Evolutionary conservation across 2,888 invertebrate genomes (phyloP).

Genomic region (Muschampia plurimacula): DNA sequence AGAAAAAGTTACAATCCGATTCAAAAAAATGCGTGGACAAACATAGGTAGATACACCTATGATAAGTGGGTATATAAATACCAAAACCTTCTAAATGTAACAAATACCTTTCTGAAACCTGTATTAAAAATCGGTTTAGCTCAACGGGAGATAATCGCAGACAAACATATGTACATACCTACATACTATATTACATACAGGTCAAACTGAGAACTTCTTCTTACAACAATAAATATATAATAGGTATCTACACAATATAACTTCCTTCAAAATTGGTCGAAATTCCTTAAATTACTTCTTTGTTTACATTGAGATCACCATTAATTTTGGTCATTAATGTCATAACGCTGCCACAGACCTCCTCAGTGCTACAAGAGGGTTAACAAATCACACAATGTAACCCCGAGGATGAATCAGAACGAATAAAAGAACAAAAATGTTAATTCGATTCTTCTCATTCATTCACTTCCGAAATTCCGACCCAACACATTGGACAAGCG

Average conservation of each 20-base stretch:
- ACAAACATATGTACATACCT: too few species aligned
- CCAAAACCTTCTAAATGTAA: too few species aligned
- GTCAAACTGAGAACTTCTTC: too few species aligned
- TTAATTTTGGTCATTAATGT: not conserved
- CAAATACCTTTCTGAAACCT: too few species aligned
- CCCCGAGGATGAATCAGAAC: conserved; percentile 30
- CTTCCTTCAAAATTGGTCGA: not conserved
- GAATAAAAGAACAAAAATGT: conserved; percentile 36
- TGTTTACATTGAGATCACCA: conserved; percentile 1
- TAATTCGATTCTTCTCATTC: conserved; percentile 38
- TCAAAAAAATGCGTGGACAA: too few species aligned
- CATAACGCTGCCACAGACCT: conserved; percentile 11
- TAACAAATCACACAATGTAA: conserved; percentile 36
- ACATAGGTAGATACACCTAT: too few species aligned
- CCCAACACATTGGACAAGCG: conserved; percentile 54
- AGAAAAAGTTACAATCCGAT: too few species aligned
- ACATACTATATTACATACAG: too few species aligned
- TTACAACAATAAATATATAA: too few species aligned
- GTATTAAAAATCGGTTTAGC: too few species aligned
- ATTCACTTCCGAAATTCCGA: conserved; percentile 49
- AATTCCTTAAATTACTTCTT: not conserved
- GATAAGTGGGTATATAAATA: too few species aligned
- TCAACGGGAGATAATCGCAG: too few species aligned
- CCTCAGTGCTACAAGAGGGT: conserved; percentile 18
- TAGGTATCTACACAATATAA: not conserved